Evolutionary conservation across 2,113 vertebrate genomes (phyloP), one percentile per base, ranked within the genome.

Genomic region (Etia nguti): DNA sequence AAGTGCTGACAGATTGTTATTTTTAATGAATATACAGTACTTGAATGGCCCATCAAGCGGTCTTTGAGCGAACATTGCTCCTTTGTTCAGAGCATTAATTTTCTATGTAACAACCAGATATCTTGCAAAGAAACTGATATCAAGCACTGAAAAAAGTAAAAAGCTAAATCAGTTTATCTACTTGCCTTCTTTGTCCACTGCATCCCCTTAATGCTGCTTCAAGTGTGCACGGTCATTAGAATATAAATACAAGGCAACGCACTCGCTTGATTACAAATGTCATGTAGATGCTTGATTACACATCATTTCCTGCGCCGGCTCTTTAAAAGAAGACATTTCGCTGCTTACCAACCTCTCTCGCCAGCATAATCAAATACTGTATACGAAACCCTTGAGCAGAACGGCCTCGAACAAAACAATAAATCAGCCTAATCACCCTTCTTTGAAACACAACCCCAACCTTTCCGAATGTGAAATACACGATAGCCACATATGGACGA

Each of bases 11-110:
- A 96, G 96, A 96, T 95, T 96, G 95, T 96, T 96, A 95, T 96
- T 96, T 96, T 96, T 96, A 96, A 96, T 96, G 96, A 96, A 96
- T 95, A 95, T 95, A 95, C 92, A 92, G 94, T 92, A 95, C 94
- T 95, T 96, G 95, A 96, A 96, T 94, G 90, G 91, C 92, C 95
- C 94, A 96, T 96, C 96, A 96, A 96, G 96, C 95, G 94, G 92
- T 95, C 92, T 96, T 96, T 93, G 92, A 95, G 94, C 24, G 85
- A 95, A 94, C 92, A 94, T 91, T 90, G 94, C 92, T 89, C 90
- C 95, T 94, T 95, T 95, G 95, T 95, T 95, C 93, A 86, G 88
- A 92, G 92, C 89, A 95, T 95, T 95, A 94, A 93, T 94, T 94
- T 93, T 92, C 93, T 89, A 90, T 94, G 93, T 91, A 91, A 94